phyloP scores from a whole-genome alignment of 2,113 vertebrate genomes.

The Elgaria multicarinata region DNA sequence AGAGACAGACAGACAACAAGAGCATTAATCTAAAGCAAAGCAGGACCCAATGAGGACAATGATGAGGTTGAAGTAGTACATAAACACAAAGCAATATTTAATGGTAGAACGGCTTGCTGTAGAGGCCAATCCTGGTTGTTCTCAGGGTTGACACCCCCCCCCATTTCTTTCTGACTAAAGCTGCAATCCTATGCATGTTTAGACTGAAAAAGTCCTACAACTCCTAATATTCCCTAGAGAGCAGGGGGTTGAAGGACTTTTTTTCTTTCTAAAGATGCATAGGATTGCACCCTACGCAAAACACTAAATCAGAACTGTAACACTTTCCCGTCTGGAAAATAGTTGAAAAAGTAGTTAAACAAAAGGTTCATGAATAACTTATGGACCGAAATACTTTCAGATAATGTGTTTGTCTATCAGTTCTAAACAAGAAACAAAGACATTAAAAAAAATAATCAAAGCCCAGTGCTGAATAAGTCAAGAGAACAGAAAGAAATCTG shows the following conservation, averaged over 20 bases:
- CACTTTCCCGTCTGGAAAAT: not conserved
- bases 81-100: not conserved
- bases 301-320: not conserved
- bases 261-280: no score
- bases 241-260: no score
- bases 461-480: not conserved
- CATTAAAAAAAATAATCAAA: not conserved
- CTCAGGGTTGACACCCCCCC: not conserved
- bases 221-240: no score
- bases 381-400: not conserved
- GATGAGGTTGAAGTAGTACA: not conserved
- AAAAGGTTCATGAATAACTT: slow-evolving; percentile 7
- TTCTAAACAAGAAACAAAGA: slow-evolving; percentile 18
- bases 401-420: not conserved
- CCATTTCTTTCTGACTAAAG: not conserved
- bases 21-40: not conserved
- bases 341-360: slow-evolving; percentile 10
- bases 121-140: not conserved
- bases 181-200: no score
- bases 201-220: no score
- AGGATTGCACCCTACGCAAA: no score
- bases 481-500: not conserved
- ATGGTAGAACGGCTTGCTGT: not conserved
- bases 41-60: not conserved
- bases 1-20: not conserved